Evolutionary conservation across 2,113 vertebrate species (phyloP), one percentile per base, ranked within the genome.

Genomic region (Eudyptes chrysolophus): DNA sequence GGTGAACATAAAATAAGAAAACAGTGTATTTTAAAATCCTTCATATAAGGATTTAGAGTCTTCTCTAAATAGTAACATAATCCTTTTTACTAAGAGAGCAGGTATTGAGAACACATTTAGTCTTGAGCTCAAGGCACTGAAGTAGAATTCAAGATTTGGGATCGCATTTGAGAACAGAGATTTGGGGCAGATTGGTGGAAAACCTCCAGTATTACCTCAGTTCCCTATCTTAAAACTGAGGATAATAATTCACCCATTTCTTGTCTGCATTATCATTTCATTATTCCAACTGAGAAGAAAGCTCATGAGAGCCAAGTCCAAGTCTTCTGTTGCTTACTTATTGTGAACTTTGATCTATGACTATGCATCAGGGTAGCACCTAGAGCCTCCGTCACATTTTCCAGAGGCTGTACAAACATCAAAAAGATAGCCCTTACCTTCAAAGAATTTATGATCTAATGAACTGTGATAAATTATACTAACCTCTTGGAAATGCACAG

Each of bases 381-480:
- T 93, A 61, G 7, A 89, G 61, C 36, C 30, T 72, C 54, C 2
- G 1, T 17, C 61, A 92, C 82, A 62, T 87, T 96, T 88, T 92
- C 49, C 24, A 87, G 66, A 72, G 69, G 27, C 58, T 66, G 40
- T 13, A 46, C 27, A 95, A 92, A 76, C 52, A 91, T 57, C 20
- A 48, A 15, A 93, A 89, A 93, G 38, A 84, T 40, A 71, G 54
- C 49, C 66, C 30, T 68, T 61, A 75, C 49, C 78, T 89, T 84
- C 74, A 89, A 85, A 87, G 81, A 87, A 89, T 62, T 91, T 75
- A 84, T 71, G 57, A 87, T 60, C 69, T 87, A 95, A 84, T 71
- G 57, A 96, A 91, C 52, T 40, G 25, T 52, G 62, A 89, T 57
- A 89, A 87, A 87, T 92, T 57, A 70, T 64, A 62, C 32, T 70